phyloP scores from a whole-genome alignment of 1,140 invertebrate species.

The Tigriopus japonicus region DNA sequence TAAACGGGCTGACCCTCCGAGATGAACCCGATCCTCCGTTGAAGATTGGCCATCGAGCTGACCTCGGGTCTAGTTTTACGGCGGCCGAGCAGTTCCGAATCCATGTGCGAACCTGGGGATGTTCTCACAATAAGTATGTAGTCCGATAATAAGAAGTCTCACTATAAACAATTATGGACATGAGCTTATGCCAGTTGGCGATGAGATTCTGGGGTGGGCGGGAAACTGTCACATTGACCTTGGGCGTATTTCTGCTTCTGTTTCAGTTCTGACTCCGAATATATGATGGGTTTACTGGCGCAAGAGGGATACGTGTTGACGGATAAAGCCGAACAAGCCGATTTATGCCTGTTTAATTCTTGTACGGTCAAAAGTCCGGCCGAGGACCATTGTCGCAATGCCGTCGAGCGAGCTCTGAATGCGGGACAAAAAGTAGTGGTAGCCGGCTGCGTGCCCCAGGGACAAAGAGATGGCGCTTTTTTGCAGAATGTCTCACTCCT shows the following conservation, averaged over 20 bases:
- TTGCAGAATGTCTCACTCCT: constrained; percentile 70
- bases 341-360: constrained; percentile 89
- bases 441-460: constrained; percentile 87
- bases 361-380: constrained; percentile 95
- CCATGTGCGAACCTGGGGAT: constrained; percentile 93
- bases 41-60: background rate
- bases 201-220: no score
- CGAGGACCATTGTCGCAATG: constrained; percentile 74
- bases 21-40: no score
- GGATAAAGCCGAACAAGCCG: constrained; percentile 47
- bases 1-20: no score
- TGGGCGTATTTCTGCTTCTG: constrained; percentile 22
- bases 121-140: constrained; percentile 90
- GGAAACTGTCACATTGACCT: constrained; percentile 33
- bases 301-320: constrained; percentile 69
- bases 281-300: constrained; percentile 86
- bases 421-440: constrained; percentile 69
- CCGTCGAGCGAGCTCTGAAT: constrained; percentile 46
- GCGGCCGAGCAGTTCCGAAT: constrained; percentile 76
- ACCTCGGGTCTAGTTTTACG: constrained; percentile 29
- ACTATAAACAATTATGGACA: no score
- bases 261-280: constrained; percentile 43
- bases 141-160: no score
- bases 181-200: no score
- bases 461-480: constrained; percentile 30